Evolutionary conservation across 37 sponge, comb jelly and placozoan species (phyloP).

Genomic region (Amphimedon queenslandica): DNA sequence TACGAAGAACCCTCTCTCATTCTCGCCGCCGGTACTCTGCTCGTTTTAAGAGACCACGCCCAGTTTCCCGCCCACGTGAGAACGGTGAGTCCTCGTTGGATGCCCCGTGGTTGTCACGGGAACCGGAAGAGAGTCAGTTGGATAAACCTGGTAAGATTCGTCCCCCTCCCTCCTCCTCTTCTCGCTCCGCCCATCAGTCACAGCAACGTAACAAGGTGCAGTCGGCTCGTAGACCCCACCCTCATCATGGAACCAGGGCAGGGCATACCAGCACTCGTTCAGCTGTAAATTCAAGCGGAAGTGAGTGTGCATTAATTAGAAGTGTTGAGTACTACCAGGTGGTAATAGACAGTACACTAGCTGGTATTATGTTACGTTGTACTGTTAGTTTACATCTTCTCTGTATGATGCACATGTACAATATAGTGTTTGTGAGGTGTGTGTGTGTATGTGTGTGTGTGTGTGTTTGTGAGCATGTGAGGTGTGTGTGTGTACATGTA

Average conservation of each 20-base stretch:
- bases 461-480: not conserved
- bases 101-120: not conserved
- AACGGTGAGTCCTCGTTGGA: not conserved
- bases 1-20: conserved; percentile 65
- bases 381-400: no score
- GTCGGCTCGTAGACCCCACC: not conserved
- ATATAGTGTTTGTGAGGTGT: not conserved
- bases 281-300: no score
- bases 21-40: conserved; percentile 61
- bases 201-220: not conserved
- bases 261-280: no score
- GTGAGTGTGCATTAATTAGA: no score
- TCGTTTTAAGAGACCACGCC: conserved; percentile 15
- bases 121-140: conserved; percentile 1
- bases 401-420: no score
- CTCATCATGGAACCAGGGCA: no score
- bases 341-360: no score
- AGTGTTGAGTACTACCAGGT: no score
- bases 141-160: not conserved
- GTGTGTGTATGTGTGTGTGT: not conserved
- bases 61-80: conserved; percentile 1
- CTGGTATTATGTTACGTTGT: no score
- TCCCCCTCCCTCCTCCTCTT: not conserved
- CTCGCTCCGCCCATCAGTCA: not conserved
- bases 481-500: not conserved